Conservation (phyloP, 2,113 vertebrate genomes). For the Calyptomena viridis region DNA sequence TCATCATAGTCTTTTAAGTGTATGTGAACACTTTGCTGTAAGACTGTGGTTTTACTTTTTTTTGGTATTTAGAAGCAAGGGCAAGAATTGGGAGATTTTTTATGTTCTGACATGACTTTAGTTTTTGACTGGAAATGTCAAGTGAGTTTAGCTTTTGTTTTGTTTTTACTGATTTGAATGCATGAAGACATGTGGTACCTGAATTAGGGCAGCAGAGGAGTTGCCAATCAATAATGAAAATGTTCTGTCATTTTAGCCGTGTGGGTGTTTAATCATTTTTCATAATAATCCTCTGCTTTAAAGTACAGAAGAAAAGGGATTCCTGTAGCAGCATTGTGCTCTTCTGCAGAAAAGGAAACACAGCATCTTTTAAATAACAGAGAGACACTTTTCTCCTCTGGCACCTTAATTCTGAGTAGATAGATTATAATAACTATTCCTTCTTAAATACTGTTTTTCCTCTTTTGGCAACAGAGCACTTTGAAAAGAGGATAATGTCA, state of each 20-base stretch:
- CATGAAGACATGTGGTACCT: not conserved
- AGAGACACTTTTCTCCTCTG: not conserved
- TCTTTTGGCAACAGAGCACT: not conserved
- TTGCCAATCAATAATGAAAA: constrained; percentile 6
- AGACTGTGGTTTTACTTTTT: not conserved
- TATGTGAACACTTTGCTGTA: not conserved
- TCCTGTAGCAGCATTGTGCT: not conserved
- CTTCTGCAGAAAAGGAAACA: not conserved
- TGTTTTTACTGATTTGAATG: constrained; percentile 7
- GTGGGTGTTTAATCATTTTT: constrained; percentile 16
- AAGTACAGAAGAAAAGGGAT: constrained; percentile 9
- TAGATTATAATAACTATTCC: not conserved
- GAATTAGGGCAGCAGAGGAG: constrained; percentile 31
- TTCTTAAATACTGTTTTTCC: not conserved
- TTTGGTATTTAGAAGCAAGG: not conserved
- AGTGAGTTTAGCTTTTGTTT: not conserved
- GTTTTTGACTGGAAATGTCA: not conserved
- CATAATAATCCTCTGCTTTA: constrained; percentile 23
- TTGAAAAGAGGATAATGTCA: not conserved
- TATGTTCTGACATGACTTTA: not conserved
- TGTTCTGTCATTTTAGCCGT: constrained; percentile 5
- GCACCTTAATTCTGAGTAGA: not conserved
- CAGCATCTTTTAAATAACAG: not conserved
- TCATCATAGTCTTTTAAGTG: not conserved
- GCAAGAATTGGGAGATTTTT: not conserved